Conservation (phyloP, 2,888 invertebrate genomes). For the Drosophila borealis region DNA sequence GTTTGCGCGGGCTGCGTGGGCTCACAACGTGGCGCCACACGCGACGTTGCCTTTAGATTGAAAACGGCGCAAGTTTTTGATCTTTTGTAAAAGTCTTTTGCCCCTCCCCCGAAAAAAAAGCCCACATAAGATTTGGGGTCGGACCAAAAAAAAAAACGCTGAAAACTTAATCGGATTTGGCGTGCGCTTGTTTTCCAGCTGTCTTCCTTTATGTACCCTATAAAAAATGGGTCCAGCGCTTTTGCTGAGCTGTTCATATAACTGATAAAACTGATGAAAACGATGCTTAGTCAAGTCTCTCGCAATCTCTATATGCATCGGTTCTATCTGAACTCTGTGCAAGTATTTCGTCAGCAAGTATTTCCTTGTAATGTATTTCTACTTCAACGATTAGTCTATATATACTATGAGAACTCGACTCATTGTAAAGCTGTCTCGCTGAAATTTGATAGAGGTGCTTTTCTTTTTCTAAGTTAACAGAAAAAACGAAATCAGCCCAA, state of each 20-base stretch:
- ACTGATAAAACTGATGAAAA: no score
- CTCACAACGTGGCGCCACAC: slow-evolving; percentile 17
- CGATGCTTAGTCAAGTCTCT: no score
- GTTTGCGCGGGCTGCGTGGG: neutral
- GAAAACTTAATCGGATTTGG: slow-evolving; percentile 81
- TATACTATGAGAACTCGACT: no score
- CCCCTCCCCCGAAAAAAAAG: neutral
- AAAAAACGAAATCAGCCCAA: no score
- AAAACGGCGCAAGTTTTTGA: slow-evolving; percentile 66
- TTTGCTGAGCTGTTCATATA: neutral
- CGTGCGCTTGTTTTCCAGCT: slow-evolving; percentile 49
- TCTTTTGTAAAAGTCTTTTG: slow-evolving; percentile 67
- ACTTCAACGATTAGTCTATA: no score
- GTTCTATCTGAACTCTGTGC: no score
- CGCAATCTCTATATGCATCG: no score
- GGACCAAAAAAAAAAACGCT: slow-evolving; percentile 35
- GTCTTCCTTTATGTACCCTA: slow-evolving; percentile 11
- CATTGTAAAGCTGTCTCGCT: no score
- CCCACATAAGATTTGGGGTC: slow-evolving; percentile 24
- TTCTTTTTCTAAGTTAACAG: no score
- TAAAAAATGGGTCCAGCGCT: slow-evolving; percentile 8
- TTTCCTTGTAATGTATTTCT: no score
- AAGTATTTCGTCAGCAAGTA: no score
- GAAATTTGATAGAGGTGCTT: no score
- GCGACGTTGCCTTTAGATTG: slow-evolving; percentile 51